Conservation (phyloP, 2,888 invertebrate species). For the Exephanes ischioxanthus region DNA sequence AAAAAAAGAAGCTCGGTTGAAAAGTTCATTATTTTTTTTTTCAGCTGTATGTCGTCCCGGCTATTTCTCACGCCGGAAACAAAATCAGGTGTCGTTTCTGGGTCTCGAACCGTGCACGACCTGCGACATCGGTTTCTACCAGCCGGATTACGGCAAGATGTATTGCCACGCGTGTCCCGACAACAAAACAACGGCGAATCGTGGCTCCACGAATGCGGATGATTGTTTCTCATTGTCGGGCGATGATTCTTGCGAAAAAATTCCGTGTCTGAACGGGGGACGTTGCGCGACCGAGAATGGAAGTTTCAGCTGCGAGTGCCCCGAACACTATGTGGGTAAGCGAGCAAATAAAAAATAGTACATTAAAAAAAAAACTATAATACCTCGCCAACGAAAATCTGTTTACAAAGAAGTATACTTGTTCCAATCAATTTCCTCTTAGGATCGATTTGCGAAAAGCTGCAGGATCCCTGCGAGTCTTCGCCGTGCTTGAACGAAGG, state of each 20-base stretch:
- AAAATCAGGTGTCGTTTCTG: constrained; percentile 78
- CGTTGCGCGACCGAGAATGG: constrained; percentile 80
- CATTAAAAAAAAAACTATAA: background rate
- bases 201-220: constrained; percentile 83
- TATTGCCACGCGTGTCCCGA: constrained; percentile 87
- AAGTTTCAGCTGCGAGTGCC: constrained; percentile 86
- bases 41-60: constrained; percentile 87
- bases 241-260: constrained; percentile 85
- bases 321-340: constrained; percentile 85
- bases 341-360: background rate
- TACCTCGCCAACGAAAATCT: background rate
- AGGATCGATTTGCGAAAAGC: constrained; percentile 87
- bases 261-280: constrained; percentile 85
- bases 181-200: constrained; percentile 85
- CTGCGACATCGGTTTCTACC: constrained; percentile 86
- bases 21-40: constrained; percentile 22
- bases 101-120: constrained; percentile 76
- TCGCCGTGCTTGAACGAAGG: constrained; percentile 87
- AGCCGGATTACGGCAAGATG: constrained; percentile 87
- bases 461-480: constrained; percentile 85
- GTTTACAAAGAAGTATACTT: background rate
- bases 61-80: constrained; percentile 80
- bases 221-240: constrained; percentile 85
- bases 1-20: background rate
- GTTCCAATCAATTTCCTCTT: constrained; percentile 10